These are phyloP conservation scores for Morus bassanus DNA, from an alignment of 2,797 vertebrate genomes.

Conservation along the genomic window DNA sequence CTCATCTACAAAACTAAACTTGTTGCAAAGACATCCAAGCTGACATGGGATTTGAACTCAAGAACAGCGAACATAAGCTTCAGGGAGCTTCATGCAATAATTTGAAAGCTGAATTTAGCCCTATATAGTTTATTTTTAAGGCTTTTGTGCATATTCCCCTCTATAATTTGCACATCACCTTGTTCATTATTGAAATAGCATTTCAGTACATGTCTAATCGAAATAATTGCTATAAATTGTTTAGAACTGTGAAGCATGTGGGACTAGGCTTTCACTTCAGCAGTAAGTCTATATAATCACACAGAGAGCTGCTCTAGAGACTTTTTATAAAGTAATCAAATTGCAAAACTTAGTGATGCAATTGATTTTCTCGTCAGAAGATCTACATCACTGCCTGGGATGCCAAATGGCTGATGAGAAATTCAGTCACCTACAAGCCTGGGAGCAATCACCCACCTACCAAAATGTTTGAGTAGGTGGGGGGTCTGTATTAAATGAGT, in stretches of 20 bases:
- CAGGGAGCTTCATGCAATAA: neutral
- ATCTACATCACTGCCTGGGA: conserved; percentile 5
- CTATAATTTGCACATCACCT: neutral
- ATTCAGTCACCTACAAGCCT: neutral
- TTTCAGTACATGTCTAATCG: neutral
- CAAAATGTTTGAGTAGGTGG: neutral
- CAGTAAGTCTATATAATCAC: conserved; percentile 35
- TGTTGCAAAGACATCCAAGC: neutral
- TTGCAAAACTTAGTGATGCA: conserved; percentile 40
- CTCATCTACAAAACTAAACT: neutral
- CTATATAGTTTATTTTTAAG: conserved; percentile 13
- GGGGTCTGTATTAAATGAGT: neutral
- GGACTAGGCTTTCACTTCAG: conserved; percentile 41
- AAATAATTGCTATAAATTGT: conserved; percentile 46
- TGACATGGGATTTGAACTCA: neutral
- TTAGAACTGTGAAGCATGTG: conserved; percentile 15
- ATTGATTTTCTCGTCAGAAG: conserved; percentile 57
- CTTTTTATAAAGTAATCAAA: conserved; percentile 55
- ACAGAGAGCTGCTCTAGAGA: conserved; percentile 18
- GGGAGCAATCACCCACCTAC: neutral
- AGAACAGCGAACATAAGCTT: neutral
- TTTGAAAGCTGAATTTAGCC: neutral
- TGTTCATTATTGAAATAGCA: conserved; percentile 1
- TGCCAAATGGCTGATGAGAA: conserved; percentile 21
- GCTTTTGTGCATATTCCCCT: neutral